Percentiles rank a stretch among this genome's conserved stretches.
Evolutionary conservation across 2,888 invertebrate genomes (phyloP).

Genomic region (Smittia sp.): DNA sequence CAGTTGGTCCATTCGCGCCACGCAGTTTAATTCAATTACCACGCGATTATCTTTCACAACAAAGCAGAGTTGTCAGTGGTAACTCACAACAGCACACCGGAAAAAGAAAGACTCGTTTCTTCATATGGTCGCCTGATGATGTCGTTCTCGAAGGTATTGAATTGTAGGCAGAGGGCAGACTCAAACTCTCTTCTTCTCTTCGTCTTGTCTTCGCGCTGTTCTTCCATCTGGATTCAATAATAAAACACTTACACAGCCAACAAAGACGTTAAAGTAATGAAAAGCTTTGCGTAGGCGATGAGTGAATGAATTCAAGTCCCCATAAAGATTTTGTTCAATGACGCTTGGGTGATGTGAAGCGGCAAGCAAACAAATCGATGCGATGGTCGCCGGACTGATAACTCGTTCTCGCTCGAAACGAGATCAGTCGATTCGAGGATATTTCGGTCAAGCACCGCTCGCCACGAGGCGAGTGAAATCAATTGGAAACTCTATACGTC

Average conservation of each 20-base stretch:
- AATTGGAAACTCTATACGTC: constrained; percentile 20
- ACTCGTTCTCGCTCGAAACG: neutral
- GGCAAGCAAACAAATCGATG: neutral
- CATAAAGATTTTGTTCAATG: constrained; percentile 22
- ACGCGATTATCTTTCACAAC: constrained; percentile 14
- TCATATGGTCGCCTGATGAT: constrained; percentile 25
- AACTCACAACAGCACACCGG: neutral
- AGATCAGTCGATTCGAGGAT: neutral
- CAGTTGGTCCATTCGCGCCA: neutral
- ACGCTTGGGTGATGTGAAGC: constrained; percentile 12
- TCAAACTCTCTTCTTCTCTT: constrained; percentile 2
- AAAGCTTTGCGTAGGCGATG: constrained; percentile 26
- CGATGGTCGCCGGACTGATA: constrained; percentile 14
- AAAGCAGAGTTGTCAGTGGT: neutral
- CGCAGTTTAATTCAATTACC: constrained; percentile 6
- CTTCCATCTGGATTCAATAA: neutral
- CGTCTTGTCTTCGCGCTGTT: neutral
- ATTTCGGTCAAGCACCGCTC: neutral
- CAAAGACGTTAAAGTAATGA: constrained; percentile 12
- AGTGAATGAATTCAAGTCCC: constrained; percentile 16
- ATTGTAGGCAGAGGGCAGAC: neutral
- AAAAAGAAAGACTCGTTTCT: neutral
- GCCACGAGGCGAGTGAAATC: neutral
- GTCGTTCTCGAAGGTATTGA: neutral
- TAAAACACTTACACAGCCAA: neutral